Percentiles rank a stretch among this genome's conserved stretches.
Conservation (phyloP, 2,113 vertebrate species). For the Charina bottae region DNA sequence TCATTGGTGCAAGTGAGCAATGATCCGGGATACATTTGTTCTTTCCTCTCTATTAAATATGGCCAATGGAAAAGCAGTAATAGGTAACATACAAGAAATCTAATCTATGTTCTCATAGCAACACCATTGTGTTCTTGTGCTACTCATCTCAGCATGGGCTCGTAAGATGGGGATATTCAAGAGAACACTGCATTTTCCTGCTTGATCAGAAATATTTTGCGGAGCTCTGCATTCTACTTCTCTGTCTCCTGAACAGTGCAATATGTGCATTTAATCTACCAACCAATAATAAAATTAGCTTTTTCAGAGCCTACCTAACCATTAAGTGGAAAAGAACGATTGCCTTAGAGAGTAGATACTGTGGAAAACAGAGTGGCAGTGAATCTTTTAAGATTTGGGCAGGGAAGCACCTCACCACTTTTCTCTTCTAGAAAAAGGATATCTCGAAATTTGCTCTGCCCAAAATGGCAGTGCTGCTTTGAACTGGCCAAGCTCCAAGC, state of each 20-base stretch:
- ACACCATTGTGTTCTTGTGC: slow-evolving; percentile 33
- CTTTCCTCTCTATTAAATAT: slow-evolving; percentile 56
- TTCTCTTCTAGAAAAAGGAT: background rate
- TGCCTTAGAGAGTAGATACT: background rate
- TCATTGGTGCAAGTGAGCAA: slow-evolving; percentile 33
- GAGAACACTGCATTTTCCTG: background rate
- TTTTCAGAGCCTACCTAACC: background rate
- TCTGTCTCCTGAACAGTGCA: background rate
- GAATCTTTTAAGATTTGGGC: background rate
- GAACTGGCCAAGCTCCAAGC: background rate
- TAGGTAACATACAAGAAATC: slow-evolving; percentile 46
- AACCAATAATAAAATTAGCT: background rate
- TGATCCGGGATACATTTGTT: slow-evolving; percentile 44
- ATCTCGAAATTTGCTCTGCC: background rate
- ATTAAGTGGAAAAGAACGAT: background rate
- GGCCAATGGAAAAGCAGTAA: slow-evolving; percentile 36
- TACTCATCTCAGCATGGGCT: slow-evolving; percentile 22
- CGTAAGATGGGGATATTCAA: background rate
- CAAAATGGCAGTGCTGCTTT: background rate
- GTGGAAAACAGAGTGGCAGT: background rate
- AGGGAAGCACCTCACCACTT: background rate
- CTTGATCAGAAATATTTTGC: slow-evolving; percentile 1
- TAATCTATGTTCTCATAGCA: slow-evolving; percentile 63
- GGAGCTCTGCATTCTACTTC: background rate
- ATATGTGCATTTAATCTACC: background rate